Percentiles rank a stretch among this genome's conserved stretches.
Conservation (phyloP, 2,888 invertebrate genomes). For the Heliconius charithonia region DNA sequence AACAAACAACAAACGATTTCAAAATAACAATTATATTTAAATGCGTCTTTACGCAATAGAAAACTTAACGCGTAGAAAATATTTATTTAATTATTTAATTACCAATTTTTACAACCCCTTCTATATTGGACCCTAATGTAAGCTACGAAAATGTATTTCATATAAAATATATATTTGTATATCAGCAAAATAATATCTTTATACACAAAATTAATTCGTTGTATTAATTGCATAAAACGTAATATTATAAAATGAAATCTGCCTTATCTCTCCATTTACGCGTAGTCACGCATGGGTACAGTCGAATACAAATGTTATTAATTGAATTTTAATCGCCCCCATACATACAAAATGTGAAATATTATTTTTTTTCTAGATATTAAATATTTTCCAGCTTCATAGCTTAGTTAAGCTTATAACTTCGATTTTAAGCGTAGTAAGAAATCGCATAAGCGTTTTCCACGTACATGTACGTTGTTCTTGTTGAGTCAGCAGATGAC, state of each 20-base stretch:
- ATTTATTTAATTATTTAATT: constrained; percentile 23
- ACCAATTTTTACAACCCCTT: constrained; percentile 37
- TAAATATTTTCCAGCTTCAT: background rate
- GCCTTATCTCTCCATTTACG: constrained; percentile 70
- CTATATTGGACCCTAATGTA: constrained; percentile 46
- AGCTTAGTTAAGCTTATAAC: background rate
- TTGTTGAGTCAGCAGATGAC: constrained; percentile 78
- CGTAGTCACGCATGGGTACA: constrained; percentile 73
- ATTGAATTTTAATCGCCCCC: constrained; percentile 22
- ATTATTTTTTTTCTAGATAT: background rate
- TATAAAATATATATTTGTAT: constrained; percentile 57
- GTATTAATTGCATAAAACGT: constrained; percentile 73
- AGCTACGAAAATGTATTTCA: constrained; percentile 55
- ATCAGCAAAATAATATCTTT: constrained; percentile 76
- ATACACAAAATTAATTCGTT: constrained; percentile 78
- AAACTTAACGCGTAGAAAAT: too few species aligned
- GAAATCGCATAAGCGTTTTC: constrained; percentile 46
- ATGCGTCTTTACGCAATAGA: background rate
- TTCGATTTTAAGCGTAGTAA: background rate
- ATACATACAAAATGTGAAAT: background rate
- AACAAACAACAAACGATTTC: background rate
- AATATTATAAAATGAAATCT: constrained; percentile 75
- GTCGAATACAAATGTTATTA: constrained; percentile 50
- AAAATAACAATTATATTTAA: background rate
- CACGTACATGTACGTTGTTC: constrained; percentile 56